Conservation (phyloP, 2,113 vertebrate genomes). For the Vimba vimba region DNA sequence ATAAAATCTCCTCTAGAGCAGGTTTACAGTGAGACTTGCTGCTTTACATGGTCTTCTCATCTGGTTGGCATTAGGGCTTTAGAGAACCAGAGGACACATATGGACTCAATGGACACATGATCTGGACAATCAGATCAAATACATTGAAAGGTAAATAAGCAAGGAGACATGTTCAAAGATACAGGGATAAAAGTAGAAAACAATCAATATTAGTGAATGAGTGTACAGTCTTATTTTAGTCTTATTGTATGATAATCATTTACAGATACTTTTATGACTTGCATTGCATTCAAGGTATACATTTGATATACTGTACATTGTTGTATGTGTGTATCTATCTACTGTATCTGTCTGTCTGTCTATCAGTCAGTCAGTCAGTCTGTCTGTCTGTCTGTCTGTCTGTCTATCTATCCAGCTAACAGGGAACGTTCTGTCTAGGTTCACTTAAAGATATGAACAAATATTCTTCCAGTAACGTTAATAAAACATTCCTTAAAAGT, state of each 20-base stretch:
- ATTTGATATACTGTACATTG: too few species aligned
- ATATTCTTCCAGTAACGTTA: not conserved
- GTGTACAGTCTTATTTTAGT: too few species aligned
- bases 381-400: not conserved
- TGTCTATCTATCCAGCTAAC: not conserved
- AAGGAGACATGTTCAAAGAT: not conserved
- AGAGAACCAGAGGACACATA: slow-evolving; percentile 61
- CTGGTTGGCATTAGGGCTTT: slow-evolving; percentile 71
- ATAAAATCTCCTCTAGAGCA: slow-evolving; percentile 68
- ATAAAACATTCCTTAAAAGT: too few species aligned
- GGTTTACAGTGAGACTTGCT: slow-evolving; percentile 55
- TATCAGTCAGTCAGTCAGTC: too few species aligned
- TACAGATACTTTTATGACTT: too few species aligned
- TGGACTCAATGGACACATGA: slow-evolving; percentile 41
- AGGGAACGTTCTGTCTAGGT: too few species aligned
- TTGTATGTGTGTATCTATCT: too few species aligned
- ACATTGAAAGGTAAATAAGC: slow-evolving; percentile 21
- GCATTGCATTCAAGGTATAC: too few species aligned
- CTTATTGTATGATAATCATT: too few species aligned
- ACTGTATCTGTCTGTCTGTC: not conserved
- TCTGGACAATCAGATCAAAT: slow-evolving; percentile 25
- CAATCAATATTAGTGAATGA: not conserved
- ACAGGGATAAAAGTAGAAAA: not conserved
- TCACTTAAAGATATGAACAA: too few species aligned
- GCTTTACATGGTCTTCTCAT: slow-evolving; percentile 61